A percentile compares a stretch with the other conserved stretches of the same genome.
Conservation (phyloP, 2,797 vertebrate species). For the Cynodonichthys magdalenae region DNA sequence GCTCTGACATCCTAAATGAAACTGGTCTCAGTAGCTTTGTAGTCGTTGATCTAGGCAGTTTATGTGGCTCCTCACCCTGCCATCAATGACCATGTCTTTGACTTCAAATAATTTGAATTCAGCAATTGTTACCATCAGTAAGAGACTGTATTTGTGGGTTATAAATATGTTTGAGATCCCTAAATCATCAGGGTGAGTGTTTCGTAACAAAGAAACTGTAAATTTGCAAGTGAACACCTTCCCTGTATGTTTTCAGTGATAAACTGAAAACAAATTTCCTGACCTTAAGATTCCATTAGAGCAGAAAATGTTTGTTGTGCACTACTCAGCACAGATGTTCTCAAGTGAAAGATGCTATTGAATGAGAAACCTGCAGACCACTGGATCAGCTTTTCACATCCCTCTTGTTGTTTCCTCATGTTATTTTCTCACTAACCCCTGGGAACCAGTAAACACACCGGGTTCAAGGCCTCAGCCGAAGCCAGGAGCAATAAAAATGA, state of each 20-base stretch:
- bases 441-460: constrained; percentile 49
- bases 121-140: constrained; percentile 60
- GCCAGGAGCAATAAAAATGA: constrained; percentile 74
- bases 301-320: constrained; percentile 39
- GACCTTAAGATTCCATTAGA: constrained; percentile 51
- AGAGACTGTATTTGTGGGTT: constrained; percentile 46
- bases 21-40: constrained; percentile 32
- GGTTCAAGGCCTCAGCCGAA: constrained; percentile 63
- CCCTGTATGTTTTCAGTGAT: constrained; percentile 14
- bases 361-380: constrained; percentile 18
- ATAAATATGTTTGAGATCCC: constrained; percentile 50
- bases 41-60: constrained; percentile 67
- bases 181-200: constrained; percentile 33
- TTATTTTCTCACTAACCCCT: constrained; percentile 70
- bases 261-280: constrained; percentile 34
- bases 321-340: constrained; percentile 41
- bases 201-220: constrained; percentile 20
- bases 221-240: constrained; percentile 11
- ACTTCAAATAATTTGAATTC: constrained; percentile 64
- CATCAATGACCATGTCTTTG: constrained; percentile 54
- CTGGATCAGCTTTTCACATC: constrained; percentile 38
- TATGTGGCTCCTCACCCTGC: constrained; percentile 39
- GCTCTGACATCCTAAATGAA: constrained; percentile 62
- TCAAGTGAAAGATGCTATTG: constrained; percentile 41
- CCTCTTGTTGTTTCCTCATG: constrained; percentile 36